These are phyloP conservation scores for Ficedula albicollis DNA, from an alignment of 2,797 vertebrate genomes.

Conservation along the genomic window DNA sequence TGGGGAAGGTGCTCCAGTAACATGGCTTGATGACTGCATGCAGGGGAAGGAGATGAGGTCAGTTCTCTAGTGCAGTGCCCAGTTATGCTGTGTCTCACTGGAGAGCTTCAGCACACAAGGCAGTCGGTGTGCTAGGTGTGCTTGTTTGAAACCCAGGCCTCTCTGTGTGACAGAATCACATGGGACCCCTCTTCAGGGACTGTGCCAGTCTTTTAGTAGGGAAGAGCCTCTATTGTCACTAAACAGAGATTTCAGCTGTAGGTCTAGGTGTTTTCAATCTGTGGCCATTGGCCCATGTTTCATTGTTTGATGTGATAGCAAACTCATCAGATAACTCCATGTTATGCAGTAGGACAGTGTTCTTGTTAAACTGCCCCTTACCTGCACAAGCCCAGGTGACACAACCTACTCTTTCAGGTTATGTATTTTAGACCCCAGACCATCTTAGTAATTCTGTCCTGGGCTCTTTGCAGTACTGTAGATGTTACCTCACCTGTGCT, in stretches of 20 bases:
- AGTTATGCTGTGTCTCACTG: neutral
- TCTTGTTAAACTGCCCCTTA: neutral
- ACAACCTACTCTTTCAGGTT: neutral
- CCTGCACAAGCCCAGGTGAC: neutral
- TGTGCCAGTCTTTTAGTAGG: neutral
- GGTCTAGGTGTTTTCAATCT: neutral
- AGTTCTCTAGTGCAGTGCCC: neutral
- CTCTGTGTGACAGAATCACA: fast-evolving
- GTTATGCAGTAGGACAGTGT: neutral
- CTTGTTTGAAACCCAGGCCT: neutral
- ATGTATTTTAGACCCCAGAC: fast-evolving
- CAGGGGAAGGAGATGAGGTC: neutral
- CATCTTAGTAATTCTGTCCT: neutral
- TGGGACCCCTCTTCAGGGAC: neutral
- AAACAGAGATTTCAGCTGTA: neutral
- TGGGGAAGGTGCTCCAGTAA: neutral
- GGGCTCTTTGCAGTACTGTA: neutral
- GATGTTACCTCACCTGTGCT: neutral
- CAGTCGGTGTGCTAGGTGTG: neutral
- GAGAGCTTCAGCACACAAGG: neutral
- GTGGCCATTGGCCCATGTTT: neutral
- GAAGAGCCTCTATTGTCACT: neutral
- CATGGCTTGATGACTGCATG: neutral
- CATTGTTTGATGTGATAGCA: neutral
- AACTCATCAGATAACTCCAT: fast-evolving